These are phyloP conservation scores for Fringilla coelebs DNA, from an alignment of 2,797 vertebrate species.

Conservation along the genomic window DNA sequence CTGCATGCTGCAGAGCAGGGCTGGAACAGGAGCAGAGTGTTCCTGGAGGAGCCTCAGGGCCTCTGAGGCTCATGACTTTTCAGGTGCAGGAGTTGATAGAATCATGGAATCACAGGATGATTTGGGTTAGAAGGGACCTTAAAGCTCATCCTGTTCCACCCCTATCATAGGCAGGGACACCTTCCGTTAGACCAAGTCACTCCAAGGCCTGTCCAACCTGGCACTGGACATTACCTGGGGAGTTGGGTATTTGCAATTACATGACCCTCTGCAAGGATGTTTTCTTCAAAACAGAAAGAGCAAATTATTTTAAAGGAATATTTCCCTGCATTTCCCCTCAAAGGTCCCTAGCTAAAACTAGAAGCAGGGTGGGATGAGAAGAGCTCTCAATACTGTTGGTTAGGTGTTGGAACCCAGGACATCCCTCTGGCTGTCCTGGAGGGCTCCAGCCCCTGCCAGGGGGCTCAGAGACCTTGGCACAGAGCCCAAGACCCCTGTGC, in stretches of 20 bases:
- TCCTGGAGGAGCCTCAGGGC: background rate
- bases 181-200: background rate
- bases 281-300: background rate
- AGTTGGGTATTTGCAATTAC: background rate
- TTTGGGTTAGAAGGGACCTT: background rate
- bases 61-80: background rate
- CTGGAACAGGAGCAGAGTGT: background rate
- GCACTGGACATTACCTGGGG: background rate
- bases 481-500: background rate
- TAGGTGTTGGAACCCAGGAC: background rate
- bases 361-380: background rate
- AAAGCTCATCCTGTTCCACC: background rate
- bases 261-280: background rate
- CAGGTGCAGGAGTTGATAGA: background rate
- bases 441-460: background rate
- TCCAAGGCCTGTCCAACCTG: background rate
- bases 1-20: fast-evolving
- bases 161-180: background rate
- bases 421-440: background rate
- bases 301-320: background rate
- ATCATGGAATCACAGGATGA: background rate
- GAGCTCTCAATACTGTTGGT: fast-evolving
- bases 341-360: background rate
- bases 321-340: background rate
- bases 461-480: background rate